Evolutionary conservation across 2,797 vertebrate species (phyloP), one percentile per base, ranked within the genome.

Genomic region (Halcyon leucocephala): DNA sequence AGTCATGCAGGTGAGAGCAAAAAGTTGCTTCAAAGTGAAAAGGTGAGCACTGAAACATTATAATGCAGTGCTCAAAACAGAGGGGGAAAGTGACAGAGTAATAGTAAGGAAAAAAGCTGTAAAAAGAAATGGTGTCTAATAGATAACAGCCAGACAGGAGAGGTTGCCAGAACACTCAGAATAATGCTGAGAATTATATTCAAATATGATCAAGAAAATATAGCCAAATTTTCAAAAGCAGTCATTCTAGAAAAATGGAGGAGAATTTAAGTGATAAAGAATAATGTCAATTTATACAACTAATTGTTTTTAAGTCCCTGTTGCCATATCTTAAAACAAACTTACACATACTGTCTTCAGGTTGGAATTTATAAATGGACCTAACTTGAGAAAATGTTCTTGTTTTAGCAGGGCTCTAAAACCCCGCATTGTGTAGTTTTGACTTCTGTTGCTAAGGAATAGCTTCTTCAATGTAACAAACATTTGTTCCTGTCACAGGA

Each of bases 121-220:
- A 57, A 73, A 91, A 93, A 48, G 15, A 90, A 92, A 73, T 58
- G 41, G 9, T n/a, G 11, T 70, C 49, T 11, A 35, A 81, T 88
- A 72, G 46, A 35, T 79, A 65, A 82, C 14, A 91, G 48, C 29
- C 29, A 67, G 61, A 41, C 61, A 80, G 80, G 39, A 91, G 24
- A 93, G 48, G n/a, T 54, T 91, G 48, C 62, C 46, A 81, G 90
- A 67, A 44, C 13, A 37, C 69, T 93, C 72, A n/a, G 42, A 93
- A n/a, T 94, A 85, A 90, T 81, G 46, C n/a, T 64, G 4, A 18
- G 51, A 69, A 71, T 49, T 79, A 60, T 95, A 76, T 90, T 96
- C 51, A 95, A 62, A 87, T 89, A 61, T 33, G 95, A 61, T 72
- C 22, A 84, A 67, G 66, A 82, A 87, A 66, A 39, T 55, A 76